Percentiles rank a stretch among this genome's conserved stretches.
phyloP scores from a whole-genome alignment of 2,113 vertebrate genomes.

The Onychostruthus taczanowskii region DNA sequence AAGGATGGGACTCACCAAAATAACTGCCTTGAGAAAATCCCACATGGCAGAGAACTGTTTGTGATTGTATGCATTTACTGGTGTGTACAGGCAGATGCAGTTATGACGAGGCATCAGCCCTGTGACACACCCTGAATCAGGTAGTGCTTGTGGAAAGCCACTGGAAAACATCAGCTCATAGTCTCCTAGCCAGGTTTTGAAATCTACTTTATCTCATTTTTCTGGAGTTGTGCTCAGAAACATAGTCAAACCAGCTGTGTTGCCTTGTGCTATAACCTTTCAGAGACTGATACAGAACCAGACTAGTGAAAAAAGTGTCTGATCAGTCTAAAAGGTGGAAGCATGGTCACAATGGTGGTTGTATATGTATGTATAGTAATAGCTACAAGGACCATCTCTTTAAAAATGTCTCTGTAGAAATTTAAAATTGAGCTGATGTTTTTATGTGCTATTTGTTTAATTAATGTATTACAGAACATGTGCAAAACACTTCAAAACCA shows the following conservation, averaged over 20 bases:
- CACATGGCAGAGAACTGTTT: background rate
- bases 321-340: background rate
- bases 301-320: background rate
- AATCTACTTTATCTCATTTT: background rate
- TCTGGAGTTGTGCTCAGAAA: background rate
- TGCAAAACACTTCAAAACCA: conserved; percentile 59
- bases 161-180: background rate
- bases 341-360: background rate
- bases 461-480: background rate
- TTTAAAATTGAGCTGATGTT: conserved; percentile 5
- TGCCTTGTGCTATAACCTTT: background rate
- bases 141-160: accelerated
- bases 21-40: background rate
- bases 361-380: background rate
- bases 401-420: background rate
- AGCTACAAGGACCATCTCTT: background rate
- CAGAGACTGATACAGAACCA: background rate
- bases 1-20: background rate
- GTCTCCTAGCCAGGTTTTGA: background rate
- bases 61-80: background rate
- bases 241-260: background rate
- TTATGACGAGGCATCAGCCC: background rate
- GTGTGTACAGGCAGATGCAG: background rate
- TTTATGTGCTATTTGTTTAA: conserved; percentile 12
- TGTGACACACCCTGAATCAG: background rate